Percentiles rank a stretch among this genome's conserved stretches.
phyloP scores from a whole-genome alignment of 2,888 invertebrate genomes.

The Emmelina monodactyla region DNA sequence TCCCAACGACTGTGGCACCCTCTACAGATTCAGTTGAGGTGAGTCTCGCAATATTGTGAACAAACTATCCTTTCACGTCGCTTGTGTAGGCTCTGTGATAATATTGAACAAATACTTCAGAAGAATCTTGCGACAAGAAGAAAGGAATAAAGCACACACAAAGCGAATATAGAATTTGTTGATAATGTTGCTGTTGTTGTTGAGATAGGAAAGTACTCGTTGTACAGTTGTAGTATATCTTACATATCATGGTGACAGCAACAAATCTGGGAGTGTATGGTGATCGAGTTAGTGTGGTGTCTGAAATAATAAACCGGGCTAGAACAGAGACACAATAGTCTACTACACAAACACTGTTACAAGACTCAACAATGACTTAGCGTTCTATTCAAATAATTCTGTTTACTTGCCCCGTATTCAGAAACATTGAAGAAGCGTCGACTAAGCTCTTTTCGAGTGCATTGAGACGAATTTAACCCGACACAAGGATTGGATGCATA shows the following conservation, averaged over 20 bases:
- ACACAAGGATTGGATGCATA: constrained; percentile 35
- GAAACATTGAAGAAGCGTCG: constrained; percentile 17
- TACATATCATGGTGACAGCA: no score
- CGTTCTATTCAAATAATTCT: constrained; percentile 6
- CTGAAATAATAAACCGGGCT: not conserved
- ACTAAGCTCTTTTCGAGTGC: constrained; percentile 27
- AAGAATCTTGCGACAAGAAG: no score
- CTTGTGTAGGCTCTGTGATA: no score
- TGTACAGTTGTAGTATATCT: no score
- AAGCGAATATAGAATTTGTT: no score
- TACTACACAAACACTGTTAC: constrained; percentile 14
- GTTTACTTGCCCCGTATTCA: constrained; percentile 3
- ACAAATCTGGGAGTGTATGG: no score
- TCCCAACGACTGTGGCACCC: constrained; percentile 24
- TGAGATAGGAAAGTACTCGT: no score
- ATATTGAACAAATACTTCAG: no score
- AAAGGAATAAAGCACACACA: no score
- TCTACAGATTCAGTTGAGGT: constrained; percentile 37
- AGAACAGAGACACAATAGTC: not conserved
- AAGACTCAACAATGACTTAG: constrained; percentile 1
- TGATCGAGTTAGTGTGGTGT: no score
- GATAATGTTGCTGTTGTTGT: no score
- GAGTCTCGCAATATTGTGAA: constrained; percentile 32
- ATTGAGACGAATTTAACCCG: constrained; percentile 38
- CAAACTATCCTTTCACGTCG: no score